Conservation (phyloP, 2,797 vertebrate genomes). For the Labeo calbasu region DNA sequence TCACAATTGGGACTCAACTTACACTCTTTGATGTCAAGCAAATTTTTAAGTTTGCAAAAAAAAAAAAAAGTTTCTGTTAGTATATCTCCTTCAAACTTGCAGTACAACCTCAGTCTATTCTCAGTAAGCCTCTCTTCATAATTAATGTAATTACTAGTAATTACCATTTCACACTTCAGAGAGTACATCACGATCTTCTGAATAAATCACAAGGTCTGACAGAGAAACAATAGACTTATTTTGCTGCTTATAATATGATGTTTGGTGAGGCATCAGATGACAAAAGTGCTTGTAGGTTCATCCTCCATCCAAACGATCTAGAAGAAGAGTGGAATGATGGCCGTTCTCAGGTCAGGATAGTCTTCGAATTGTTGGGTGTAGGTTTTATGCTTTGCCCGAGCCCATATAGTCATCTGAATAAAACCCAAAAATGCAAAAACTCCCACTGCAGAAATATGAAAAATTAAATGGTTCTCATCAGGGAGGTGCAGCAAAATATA, state of each 20-base stretch:
- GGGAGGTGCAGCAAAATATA: neutral
- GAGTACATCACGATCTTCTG: neutral
- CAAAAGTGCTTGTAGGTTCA: slow-evolving; percentile 9
- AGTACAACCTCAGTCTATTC: neutral
- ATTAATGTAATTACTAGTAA: neutral
- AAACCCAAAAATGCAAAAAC: slow-evolving; percentile 74
- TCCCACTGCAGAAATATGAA: slow-evolving; percentile 62
- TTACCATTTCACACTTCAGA: slow-evolving; percentile 1
- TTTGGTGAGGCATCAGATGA: neutral
- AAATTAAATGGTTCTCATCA: neutral
- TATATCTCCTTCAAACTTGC: neutral
- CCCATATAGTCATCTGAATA: slow-evolving; percentile 80
- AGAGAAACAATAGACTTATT: neutral
- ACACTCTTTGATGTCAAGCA: neutral
- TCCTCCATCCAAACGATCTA: slow-evolving; percentile 59
- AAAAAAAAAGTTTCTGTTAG: neutral
- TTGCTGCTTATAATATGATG: neutral
- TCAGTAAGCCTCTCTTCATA: neutral
- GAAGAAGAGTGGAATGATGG: slow-evolving; percentile 77
- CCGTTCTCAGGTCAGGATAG: slow-evolving; percentile 75
- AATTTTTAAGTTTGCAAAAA: neutral
- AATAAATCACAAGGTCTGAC: neutral
- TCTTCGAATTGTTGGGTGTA: slow-evolving; percentile 83
- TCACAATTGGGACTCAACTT: neutral
- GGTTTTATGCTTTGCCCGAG: slow-evolving; percentile 77